Conservation (phyloP, 2,888 invertebrate genomes). For the Cerastis rubricosa region DNA sequence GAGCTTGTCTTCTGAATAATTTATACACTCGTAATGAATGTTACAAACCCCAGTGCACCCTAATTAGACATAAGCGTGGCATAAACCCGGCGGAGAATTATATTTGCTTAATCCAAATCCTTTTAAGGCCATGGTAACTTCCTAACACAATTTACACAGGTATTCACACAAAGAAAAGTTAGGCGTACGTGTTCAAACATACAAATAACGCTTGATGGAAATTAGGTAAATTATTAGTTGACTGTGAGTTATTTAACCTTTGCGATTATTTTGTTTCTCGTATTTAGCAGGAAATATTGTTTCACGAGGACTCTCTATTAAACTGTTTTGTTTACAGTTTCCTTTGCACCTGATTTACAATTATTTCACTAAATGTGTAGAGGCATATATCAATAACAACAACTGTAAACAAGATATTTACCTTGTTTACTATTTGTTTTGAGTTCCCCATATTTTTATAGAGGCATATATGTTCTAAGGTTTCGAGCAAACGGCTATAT, state of each 20-base stretch:
- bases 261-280: not conserved
- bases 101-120: constrained; percentile 47
- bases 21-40: constrained; percentile 45
- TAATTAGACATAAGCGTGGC: constrained; percentile 58
- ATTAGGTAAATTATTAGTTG: constrained; percentile 9
- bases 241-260: not conserved
- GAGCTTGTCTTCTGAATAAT: constrained; percentile 35
- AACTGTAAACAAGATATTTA: too few relatives aligned
- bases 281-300: not conserved
- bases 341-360: not conserved
- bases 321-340: not conserved
- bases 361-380: not conserved
- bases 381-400: not conserved
- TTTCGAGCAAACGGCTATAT: too few relatives aligned
- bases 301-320: not conserved
- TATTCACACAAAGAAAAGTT: constrained; percentile 38
- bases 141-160: constrained; percentile 46
- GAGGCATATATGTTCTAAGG: too few relatives aligned
- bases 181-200: constrained; percentile 32
- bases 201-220: constrained; percentile 23
- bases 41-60: constrained; percentile 34
- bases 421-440: too few relatives aligned
- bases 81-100: constrained; percentile 41
- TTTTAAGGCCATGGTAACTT: constrained; percentile 46
- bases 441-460: too few relatives aligned